Evolutionary conservation across 2,888 invertebrate species (phyloP).

Genomic region (Elegia similella): DNA sequence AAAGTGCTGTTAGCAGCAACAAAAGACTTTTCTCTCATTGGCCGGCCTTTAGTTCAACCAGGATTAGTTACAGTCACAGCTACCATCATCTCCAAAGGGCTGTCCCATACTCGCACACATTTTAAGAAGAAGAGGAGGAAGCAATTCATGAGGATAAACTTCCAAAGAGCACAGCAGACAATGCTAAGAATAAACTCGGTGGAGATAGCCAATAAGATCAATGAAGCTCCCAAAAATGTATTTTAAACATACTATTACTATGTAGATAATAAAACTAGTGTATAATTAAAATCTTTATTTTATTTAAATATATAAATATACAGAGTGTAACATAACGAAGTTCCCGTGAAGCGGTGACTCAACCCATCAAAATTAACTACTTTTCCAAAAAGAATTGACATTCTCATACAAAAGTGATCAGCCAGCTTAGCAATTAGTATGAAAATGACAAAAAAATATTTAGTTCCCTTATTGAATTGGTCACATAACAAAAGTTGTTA

Average conservation of each 20-base stretch:
- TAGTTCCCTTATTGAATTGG: too few species aligned
- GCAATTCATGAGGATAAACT: constrained; percentile 89
- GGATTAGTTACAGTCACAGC: constrained; percentile 89
- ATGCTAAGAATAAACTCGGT: constrained; percentile 89
- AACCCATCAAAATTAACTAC: neutral
- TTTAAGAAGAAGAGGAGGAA: constrained; percentile 90
- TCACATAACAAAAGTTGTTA: too few species aligned
- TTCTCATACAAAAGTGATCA: too few species aligned
- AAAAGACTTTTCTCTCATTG: constrained; percentile 90
- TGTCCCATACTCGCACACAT: constrained; percentile 89
- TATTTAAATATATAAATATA: too few species aligned
- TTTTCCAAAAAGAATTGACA: too few species aligned
- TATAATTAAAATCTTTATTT: constrained; percentile 19
- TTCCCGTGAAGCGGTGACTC: too few species aligned
- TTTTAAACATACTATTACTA: constrained; percentile 41
- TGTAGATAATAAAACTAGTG: constrained; percentile 38
- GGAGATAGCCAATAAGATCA: constrained; percentile 80
- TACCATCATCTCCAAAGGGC: constrained; percentile 91
- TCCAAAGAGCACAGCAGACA: constrained; percentile 85
- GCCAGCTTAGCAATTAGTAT: too few species aligned
- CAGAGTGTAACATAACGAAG: too few species aligned
- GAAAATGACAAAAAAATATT: too few species aligned
- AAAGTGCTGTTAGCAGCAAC: constrained; percentile 91
- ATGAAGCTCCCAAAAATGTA: constrained; percentile 63
- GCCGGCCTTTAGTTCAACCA: constrained; percentile 88